Conservation (phyloP, 2,888 invertebrate genomes). For the Calliphora vomitoria region DNA sequence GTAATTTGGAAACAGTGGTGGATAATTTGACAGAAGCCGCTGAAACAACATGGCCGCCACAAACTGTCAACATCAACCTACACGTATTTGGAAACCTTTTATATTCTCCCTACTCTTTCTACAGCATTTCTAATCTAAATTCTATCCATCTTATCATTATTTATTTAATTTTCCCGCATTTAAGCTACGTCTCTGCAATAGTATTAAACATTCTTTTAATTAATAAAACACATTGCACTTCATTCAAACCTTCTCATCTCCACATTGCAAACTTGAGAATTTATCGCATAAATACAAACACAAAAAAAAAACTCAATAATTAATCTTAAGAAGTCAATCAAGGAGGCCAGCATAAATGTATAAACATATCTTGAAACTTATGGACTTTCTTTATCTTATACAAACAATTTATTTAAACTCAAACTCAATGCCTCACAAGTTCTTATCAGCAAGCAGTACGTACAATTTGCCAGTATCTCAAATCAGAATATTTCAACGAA, state of each 20-base stretch:
- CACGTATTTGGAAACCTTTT: no score
- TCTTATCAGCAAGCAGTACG: constrained; percentile 59
- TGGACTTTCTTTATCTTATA: constrained; percentile 43
- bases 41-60: no score
- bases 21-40: no score
- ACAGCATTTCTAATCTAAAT: no score
- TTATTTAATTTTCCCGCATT: no score
- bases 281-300: neutral
- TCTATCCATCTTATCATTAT: no score
- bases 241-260: neutral
- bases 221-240: neutral
- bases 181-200: no score
- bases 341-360: neutral
- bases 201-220: no score
- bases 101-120: no score
- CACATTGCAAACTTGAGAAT: neutral
- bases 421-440: constrained; percentile 24
- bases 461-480: constrained; percentile 2
- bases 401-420: constrained; percentile 25
- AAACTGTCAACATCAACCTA: no score
- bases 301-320: constrained; percentile 11
- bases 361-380: constrained; percentile 15
- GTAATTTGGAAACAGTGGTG: no score
- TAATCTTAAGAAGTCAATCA: neutral
- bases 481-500: constrained; percentile 30